Evolutionary conservation across 2,113 vertebrate species (phyloP).

Genomic region (Larimichthys crocea): DNA sequence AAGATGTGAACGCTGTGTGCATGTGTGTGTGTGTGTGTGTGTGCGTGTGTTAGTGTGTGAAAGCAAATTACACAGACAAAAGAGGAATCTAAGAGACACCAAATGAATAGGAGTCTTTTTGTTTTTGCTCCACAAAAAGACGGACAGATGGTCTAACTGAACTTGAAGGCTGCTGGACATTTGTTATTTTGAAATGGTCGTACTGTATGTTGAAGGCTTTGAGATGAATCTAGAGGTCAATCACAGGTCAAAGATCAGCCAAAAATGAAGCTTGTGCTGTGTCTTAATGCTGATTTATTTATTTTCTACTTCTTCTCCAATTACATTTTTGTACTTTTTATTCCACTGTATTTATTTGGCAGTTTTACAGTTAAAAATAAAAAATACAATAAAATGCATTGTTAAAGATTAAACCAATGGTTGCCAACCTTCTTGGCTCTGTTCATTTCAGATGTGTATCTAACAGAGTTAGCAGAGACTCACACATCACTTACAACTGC

Average conservation of each 20-base stretch:
- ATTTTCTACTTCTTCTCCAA: too few species aligned
- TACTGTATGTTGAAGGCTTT: not conserved
- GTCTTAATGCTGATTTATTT: not conserved
- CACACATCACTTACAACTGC: too few species aligned
- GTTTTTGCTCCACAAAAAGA: slow-evolving; percentile 57
- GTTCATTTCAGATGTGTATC: too few species aligned
- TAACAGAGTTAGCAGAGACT: too few species aligned
- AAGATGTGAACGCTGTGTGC: slow-evolving; percentile 29
- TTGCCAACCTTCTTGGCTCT: not conserved
- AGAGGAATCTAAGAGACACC: slow-evolving; percentile 56
- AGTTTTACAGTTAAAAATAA: not conserved
- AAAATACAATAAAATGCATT: not conserved
- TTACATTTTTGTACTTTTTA: not conserved
- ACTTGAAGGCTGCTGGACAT: slow-evolving; percentile 14
- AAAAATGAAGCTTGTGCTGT: not conserved
- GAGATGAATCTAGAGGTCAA: not conserved
- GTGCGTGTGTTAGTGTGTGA: not conserved
- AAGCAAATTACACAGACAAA: slow-evolving; percentile 63
- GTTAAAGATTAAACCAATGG: not conserved
- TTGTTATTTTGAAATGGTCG: not conserved
- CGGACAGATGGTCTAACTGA: slow-evolving; percentile 73
- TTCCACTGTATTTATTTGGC: not conserved
- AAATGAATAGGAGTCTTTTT: slow-evolving; percentile 64
- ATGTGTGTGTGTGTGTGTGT: slow-evolving; percentile 18
- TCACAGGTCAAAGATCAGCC: not conserved